phyloP scores from a whole-genome alignment of 2,888 invertebrate species.

The Metellina segmentata region DNA sequence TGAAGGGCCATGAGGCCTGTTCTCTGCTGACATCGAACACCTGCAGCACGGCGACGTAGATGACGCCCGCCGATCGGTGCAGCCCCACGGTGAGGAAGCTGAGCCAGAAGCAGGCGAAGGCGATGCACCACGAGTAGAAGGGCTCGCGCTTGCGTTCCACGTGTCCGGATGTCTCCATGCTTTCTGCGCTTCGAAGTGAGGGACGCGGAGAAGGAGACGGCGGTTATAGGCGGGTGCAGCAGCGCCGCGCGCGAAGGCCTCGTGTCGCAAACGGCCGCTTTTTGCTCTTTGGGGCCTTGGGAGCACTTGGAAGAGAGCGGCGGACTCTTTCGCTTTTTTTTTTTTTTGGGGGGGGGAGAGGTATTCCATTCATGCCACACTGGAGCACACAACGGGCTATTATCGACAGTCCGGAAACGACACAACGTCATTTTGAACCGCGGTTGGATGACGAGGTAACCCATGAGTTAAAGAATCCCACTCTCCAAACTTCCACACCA shows the following conservation, averaged over 20 bases:
- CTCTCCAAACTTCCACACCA: no score
- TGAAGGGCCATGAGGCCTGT: constrained; percentile 76
- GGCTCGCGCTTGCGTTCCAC: constrained; percentile 60
- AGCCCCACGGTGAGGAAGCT: constrained; percentile 73
- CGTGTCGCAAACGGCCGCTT: constrained; percentile 42
- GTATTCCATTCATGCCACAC: no score
- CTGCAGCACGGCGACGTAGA: constrained; percentile 72
- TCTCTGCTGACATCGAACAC: constrained; percentile 68
- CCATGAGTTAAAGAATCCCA: no score
- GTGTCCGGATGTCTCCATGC: constrained; percentile 57
- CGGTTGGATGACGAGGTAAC: no score
- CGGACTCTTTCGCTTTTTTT: no score
- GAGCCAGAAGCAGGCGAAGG: constrained; percentile 74
- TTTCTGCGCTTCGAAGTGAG: constrained; percentile 18
- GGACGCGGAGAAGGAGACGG: constrained; percentile 39
- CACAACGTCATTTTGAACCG: no score
- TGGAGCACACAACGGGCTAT: no score
- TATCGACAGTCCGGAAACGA: no score
- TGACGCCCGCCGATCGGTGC: constrained; percentile 71
- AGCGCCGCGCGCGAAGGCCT: constrained; percentile 73
- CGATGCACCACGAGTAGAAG: constrained; percentile 69
- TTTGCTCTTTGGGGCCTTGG: background rate
- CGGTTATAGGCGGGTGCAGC: constrained; percentile 53
- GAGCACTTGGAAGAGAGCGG: no score
- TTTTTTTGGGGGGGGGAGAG: no score